Base-by-base conservation (phyloP, 1,140 invertebrate genomes). In the Cotesia glomerata region DNA sequence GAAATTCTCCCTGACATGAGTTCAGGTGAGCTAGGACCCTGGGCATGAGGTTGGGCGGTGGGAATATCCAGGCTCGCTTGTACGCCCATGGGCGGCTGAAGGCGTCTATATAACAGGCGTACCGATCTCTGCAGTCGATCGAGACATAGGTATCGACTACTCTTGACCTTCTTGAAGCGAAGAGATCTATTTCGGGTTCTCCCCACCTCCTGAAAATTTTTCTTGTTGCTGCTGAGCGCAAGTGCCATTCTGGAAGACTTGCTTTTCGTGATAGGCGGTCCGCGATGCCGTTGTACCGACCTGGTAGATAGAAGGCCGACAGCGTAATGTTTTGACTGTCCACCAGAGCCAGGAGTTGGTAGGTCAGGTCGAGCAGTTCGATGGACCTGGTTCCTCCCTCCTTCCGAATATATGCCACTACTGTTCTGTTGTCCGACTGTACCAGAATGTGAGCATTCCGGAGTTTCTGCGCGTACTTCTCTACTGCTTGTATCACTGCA, bases 381-480 rank as follows among this genome's bases (percentile, higher is more conserved):
- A 74, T 4, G n/a, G 81, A 86, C 69, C 71, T 82, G 14, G 80
- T 82, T 7, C 83, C 82, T 2, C 82, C 82, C 71, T 84, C 79
- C 32, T 82, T 83, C 54, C 73, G 71, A n/a, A 85, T 75, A 39
- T 79, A 79, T 0, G 75, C 65, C 0, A 76, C 74, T 32, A 78
- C 59, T 16, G 77, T 75, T 0, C 70, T 51, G 49, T 79, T 79
- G 75, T 79, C 76, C 14, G 76, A 71, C 49, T 79, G 76, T 4
- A 79, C 13, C 9, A 79, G 61, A 13, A 76, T 59, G 52, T 77
- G 73, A 11, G 75, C 51, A 36, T 66, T 56, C 18, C 45, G 52
- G 3, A 77, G 56, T 9, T 26, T 4, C 14, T 74, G 32, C 4
- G 72, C n/a, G n/a, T n/a, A n/a, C n/a, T n/a, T 18, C 9, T 51